These are phyloP conservation scores for Drosophila conformis DNA, from an alignment of 2,888 invertebrate genomes.

Conservation along the genomic window DNA sequence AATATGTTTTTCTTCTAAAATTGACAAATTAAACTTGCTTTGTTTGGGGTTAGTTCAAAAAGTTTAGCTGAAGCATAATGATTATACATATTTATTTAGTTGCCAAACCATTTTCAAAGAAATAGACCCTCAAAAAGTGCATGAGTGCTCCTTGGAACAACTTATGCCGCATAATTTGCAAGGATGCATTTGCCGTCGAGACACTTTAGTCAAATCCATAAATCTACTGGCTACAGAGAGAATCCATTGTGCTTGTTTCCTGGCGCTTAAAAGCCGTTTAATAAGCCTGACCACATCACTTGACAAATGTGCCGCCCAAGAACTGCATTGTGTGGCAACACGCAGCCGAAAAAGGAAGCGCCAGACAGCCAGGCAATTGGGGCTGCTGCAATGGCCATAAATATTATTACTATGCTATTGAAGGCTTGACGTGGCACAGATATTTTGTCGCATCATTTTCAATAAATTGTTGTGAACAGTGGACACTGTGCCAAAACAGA, in stretches of 20 bases:
- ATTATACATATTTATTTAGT: not conserved
- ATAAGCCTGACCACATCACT: slow-evolving; percentile 70
- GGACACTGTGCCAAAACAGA: slow-evolving; percentile 16
- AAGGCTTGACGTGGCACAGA: slow-evolving; percentile 67
- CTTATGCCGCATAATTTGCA: slow-evolving; percentile 59
- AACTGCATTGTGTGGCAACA: slow-evolving; percentile 42
- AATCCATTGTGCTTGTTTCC: slow-evolving; percentile 49
- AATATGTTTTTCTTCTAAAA: not conserved
- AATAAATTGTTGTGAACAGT: slow-evolving; percentile 46
- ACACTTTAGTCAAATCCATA: slow-evolving; percentile 45
- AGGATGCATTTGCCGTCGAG: slow-evolving; percentile 21
- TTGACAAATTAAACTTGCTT: not conserved
- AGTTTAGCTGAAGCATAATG: not conserved
- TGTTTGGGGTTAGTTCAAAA: not conserved
- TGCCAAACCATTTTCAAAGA: not conserved
- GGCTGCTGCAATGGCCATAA: slow-evolving; percentile 67
- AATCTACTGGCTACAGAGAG: slow-evolving; percentile 63
- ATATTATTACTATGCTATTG: slow-evolving; percentile 58
- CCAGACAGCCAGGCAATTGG: slow-evolving; percentile 20
- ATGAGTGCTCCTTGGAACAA: not conserved
- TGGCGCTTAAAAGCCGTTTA: slow-evolving; percentile 75
- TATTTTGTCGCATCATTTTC: slow-evolving; percentile 74
- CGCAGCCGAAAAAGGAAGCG: slow-evolving; percentile 8
- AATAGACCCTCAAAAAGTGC: not conserved
- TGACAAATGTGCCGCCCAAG: slow-evolving; percentile 66